Percentiles rank a stretch among this genome's conserved stretches.
Evolutionary conservation across 92 coral and sea anemone species (phyloP).

Genomic region (Porites lobata): DNA sequence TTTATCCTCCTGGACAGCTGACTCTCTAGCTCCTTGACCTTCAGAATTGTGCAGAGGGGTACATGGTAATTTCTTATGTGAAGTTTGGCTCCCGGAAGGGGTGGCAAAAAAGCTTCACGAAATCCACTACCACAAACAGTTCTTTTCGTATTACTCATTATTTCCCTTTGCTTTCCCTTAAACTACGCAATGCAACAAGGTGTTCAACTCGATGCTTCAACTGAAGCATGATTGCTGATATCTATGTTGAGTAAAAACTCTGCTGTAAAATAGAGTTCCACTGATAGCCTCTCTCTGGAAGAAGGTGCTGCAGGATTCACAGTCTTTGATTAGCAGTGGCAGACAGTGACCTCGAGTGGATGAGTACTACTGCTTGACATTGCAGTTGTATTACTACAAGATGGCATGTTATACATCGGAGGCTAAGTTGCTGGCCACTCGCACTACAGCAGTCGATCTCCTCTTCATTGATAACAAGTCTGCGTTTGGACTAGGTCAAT

Average conservation of each 20-base stretch:
- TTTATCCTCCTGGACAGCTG: constrained; percentile 64
- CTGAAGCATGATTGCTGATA: constrained; percentile 53
- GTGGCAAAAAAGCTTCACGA: constrained; percentile 50
- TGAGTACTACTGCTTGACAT: constrained; percentile 39
- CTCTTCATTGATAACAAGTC: background rate
- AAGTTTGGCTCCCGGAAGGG: constrained; percentile 51
- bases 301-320: too few relatives aligned
- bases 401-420: constrained; percentile 52
- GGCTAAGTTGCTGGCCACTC: constrained; percentile 32
- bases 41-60: constrained; percentile 57
- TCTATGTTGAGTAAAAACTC: constrained; percentile 29
- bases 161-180: constrained; percentile 3
- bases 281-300: too few relatives aligned
- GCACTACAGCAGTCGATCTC: constrained; percentile 34
- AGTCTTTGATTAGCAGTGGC: constrained; percentile 16
- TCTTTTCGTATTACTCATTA: constrained; percentile 35
- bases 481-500: constrained; percentile 24
- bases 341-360: background rate
- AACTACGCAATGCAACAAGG: constrained; percentile 19
- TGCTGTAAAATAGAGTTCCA: background rate
- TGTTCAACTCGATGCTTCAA: constrained; percentile 21
- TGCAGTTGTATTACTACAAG: constrained; percentile 46
- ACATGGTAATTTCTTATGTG: constrained; percentile 68
- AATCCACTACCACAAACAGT: constrained; percentile 66
- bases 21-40: background rate